These are phyloP conservation scores for Naja naja DNA, from an alignment of 2,113 vertebrate species.

Conservation along the genomic window DNA sequence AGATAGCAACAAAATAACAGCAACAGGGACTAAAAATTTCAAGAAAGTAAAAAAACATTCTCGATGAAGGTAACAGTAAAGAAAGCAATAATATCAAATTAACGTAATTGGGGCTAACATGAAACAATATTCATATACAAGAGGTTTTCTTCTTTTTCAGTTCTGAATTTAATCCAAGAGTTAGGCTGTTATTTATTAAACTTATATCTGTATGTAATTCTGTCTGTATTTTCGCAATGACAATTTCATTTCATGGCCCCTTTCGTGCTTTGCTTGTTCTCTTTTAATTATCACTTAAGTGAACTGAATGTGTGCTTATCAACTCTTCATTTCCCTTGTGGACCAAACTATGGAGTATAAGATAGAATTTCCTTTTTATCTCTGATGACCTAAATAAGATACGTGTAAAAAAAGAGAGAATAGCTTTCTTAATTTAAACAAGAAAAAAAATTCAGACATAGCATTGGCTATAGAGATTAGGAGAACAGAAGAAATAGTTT, in stretches of 20 bases:
- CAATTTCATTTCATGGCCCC: constrained; percentile 73
- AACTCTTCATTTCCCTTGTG: constrained; percentile 73
- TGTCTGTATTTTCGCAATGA: constrained; percentile 69
- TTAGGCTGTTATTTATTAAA: constrained; percentile 65
- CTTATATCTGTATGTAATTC: constrained; percentile 68
- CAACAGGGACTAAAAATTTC: neutral
- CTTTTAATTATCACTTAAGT: constrained; percentile 83
- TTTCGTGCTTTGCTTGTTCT: constrained; percentile 71
- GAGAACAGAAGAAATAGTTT: constrained; percentile 61
- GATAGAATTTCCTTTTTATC: constrained; percentile 73
- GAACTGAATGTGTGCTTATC: constrained; percentile 70
- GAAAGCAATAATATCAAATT: constrained; percentile 36
- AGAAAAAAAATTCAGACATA: constrained; percentile 49
- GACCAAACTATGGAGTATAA: constrained; percentile 69
- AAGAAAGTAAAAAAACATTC: neutral
- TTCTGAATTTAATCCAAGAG: constrained; percentile 71
- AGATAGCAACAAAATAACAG: neutral
- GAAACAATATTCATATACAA: constrained; percentile 6
- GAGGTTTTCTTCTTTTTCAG: constrained; percentile 54
- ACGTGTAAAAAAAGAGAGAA: constrained; percentile 58
- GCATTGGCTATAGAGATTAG: constrained; percentile 50
- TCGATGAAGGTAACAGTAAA: constrained; percentile 30
- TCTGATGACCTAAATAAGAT: constrained; percentile 74
- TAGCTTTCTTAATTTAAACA: constrained; percentile 54
- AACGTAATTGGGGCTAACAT: neutral